phyloP scores from a whole-genome alignment of 2,797 vertebrate species.

The Gymnoscopelus braueri region DNA sequence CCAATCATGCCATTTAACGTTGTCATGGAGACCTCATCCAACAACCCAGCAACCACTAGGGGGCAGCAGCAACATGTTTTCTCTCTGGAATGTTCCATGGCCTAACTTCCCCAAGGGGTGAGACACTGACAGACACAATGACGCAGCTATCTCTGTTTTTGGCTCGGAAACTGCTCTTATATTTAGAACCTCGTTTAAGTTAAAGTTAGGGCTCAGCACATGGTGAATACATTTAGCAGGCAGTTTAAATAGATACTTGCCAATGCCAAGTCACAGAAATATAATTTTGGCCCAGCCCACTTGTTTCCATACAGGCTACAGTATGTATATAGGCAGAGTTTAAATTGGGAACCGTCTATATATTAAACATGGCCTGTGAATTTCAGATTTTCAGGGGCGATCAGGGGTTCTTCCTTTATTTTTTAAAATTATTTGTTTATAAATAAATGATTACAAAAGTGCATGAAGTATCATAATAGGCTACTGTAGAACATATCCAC shows the following conservation, averaged over 20 bases:
- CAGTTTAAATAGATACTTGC: constrained; percentile 67
- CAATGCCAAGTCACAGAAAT: constrained; percentile 64
- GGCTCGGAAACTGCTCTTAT: constrained; percentile 81
- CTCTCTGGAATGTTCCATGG: background rate
- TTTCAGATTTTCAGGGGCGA: no score
- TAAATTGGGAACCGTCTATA: constrained; percentile 4
- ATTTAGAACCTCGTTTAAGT: constrained; percentile 78
- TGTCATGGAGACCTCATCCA: constrained; percentile 52
- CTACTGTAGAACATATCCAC: no score
- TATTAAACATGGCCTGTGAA: no score
- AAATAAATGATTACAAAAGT: no score
- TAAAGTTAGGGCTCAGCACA: constrained; percentile 73
- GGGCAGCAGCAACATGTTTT: constrained; percentile 55
- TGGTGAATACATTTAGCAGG: constrained; percentile 61
- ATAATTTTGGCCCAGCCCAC: constrained; percentile 23
- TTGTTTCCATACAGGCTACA: constrained; percentile 13
- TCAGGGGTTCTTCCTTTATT: no score
- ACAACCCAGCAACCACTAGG: constrained; percentile 58
- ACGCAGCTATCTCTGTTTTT: constrained; percentile 80
- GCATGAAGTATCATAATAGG: no score
- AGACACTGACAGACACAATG: constrained; percentile 66
- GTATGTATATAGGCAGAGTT: constrained; percentile 12
- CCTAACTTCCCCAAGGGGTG: background rate
- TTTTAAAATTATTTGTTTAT: no score
- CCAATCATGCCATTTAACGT: constrained; percentile 48